Evolutionary conservation across 2,113 vertebrate species (phyloP).

Genomic region (Tenrec ecaudatus): DNA sequence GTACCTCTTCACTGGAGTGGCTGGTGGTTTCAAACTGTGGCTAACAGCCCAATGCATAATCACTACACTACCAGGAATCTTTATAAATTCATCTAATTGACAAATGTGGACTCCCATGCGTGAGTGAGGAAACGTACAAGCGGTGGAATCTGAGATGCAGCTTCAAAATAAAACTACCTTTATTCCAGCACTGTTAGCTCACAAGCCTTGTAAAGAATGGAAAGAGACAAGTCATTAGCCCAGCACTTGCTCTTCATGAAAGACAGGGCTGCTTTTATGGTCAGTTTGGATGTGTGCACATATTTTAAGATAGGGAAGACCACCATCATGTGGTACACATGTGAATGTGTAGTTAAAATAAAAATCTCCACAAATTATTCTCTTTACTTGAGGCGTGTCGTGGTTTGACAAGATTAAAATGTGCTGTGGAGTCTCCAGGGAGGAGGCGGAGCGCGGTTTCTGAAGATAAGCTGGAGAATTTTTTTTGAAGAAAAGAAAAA

Average conservation of each 20-base stretch:
- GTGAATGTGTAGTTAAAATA: conserved; percentile 6
- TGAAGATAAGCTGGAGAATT: background rate
- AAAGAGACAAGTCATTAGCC: conserved; percentile 6
- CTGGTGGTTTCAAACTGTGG: too few species aligned
- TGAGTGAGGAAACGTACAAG: background rate
- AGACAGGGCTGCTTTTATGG: background rate
- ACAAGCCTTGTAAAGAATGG: background rate
- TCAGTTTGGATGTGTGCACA: background rate
- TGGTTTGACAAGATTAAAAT: background rate
- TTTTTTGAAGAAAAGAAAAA: background rate
- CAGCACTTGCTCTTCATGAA: conserved; percentile 25
- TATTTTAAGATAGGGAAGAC: background rate
- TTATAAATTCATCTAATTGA: background rate
- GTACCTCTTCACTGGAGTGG: too few species aligned
- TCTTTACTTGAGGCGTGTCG: background rate
- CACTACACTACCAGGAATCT: too few species aligned
- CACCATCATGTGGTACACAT: background rate
- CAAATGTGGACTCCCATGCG: background rate
- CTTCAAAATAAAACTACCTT: background rate
- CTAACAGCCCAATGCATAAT: too few species aligned
- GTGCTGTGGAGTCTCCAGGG: background rate
- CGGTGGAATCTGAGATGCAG: background rate
- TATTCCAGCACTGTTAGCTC: background rate
- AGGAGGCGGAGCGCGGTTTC: background rate
- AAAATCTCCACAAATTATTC: background rate